Conservation (phyloP, 2,888 invertebrate species). For the Anthoptus insignis region DNA sequence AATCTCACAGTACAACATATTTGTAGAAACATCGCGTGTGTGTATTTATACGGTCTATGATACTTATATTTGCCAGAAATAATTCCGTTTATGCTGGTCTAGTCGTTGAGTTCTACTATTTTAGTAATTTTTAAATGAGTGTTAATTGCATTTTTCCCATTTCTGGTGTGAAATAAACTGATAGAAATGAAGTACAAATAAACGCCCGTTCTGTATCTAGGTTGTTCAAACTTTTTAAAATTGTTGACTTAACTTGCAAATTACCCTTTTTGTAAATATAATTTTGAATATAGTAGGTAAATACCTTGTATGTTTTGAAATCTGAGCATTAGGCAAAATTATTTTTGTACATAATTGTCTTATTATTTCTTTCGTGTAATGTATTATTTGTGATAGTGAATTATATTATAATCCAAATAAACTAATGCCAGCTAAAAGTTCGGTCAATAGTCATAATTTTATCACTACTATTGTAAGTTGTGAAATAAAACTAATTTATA, state of each 20-base stretch:
- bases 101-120: too few relatives aligned
- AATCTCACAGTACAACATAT: too few relatives aligned
- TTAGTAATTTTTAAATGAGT: background rate
- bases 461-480: constrained; percentile 81
- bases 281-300: constrained; percentile 28
- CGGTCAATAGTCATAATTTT: constrained; percentile 84
- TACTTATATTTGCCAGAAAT: too few relatives aligned
- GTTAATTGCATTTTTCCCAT: background rate
- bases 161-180: background rate
- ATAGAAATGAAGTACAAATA: constrained; percentile 27
- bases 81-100: too few relatives aligned
- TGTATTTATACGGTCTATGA: too few relatives aligned
- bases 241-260: background rate
- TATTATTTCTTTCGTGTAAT: constrained; percentile 67
- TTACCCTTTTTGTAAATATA: constrained; percentile 29
- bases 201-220: constrained; percentile 10
- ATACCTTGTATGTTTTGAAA: constrained; percentile 31
- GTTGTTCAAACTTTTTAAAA: background rate
- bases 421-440: constrained; percentile 85
- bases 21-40: too few relatives aligned
- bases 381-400: constrained; percentile 77
- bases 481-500: constrained; percentile 86
- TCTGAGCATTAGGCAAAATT: constrained; percentile 37
- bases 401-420: constrained; percentile 81
- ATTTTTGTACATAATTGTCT: constrained; percentile 68